Evolutionary conservation across 2,113 vertebrate genomes (phyloP).

Genomic region (Pluvialis apricaria): DNA sequence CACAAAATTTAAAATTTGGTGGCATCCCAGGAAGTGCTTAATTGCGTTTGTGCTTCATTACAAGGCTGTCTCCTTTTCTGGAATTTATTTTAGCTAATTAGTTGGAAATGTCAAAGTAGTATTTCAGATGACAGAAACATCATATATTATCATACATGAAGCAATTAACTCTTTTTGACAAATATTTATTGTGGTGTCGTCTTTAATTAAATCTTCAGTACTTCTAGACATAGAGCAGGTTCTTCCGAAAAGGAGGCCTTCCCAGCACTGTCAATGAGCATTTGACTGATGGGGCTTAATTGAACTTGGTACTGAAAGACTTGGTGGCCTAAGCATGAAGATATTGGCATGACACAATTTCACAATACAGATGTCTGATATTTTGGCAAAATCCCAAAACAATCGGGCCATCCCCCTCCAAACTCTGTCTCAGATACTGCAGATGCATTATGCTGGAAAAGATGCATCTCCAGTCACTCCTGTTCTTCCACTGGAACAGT

Average conservation of each 20-base stretch:
- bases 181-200: constrained; percentile 45
- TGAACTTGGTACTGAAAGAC: neutral
- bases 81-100: constrained; percentile 74
- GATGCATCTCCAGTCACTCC: neutral
- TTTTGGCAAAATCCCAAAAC: neutral
- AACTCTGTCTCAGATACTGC: neutral
- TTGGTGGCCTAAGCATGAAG: neutral
- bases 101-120: constrained; percentile 68
- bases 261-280: neutral
- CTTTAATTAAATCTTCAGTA: constrained; percentile 32
- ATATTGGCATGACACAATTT: neutral
- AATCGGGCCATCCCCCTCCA: neutral
- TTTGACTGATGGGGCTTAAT: constrained; percentile 29
- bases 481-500: neutral
- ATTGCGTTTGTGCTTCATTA: constrained; percentile 44
- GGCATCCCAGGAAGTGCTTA: constrained; percentile 43
- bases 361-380: neutral
- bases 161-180: constrained; percentile 53
- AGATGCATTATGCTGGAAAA: neutral
- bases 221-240: constrained; percentile 6
- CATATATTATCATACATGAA: constrained; percentile 31
- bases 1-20: constrained; percentile 31
- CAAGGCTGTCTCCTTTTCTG: constrained; percentile 47
- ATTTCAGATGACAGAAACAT: constrained; percentile 55
- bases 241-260: neutral